Conservation (phyloP, 1,140 invertebrate genomes). For the Drosophila albomicans region DNA sequence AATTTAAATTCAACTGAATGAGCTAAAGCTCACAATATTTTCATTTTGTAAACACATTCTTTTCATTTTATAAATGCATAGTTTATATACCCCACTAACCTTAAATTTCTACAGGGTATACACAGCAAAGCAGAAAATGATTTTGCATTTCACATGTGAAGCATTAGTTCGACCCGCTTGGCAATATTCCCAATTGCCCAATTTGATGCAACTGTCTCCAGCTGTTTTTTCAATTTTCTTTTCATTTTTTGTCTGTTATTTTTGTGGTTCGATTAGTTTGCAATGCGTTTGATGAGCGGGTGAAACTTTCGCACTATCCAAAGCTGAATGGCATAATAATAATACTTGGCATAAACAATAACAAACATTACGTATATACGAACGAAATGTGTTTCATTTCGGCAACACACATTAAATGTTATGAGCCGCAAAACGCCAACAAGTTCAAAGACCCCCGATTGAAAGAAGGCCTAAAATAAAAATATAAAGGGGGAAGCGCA, state of each 20-base stretch:
- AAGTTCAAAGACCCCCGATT: constrained; percentile 71
- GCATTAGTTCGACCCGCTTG: constrained; percentile 25
- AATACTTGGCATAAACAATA: constrained; percentile 48
- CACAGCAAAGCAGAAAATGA: constrained; percentile 6
- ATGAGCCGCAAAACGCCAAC: constrained; percentile 71
- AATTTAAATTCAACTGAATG: too few species aligned
- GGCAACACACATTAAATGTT: constrained; percentile 67
- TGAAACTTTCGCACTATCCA: constrained; percentile 1
- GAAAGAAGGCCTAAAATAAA: constrained; percentile 19
- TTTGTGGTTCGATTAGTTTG: constrained; percentile 25
- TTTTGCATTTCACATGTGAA: constrained; percentile 18
- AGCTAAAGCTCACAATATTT: too few species aligned
- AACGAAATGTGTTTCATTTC: constrained; percentile 76
- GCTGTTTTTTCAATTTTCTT: constrained; percentile 14
- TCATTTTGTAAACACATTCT: too few species aligned
- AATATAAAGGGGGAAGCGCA: too few species aligned
- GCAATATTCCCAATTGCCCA: constrained; percentile 40
- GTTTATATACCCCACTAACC: background rate
- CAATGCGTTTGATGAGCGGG: background rate
- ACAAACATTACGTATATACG: constrained; percentile 40
- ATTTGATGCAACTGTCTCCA: constrained; percentile 40
- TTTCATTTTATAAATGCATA: too few species aligned
- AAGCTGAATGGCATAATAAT: constrained; percentile 34
- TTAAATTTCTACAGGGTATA: background rate
- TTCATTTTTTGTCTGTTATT: background rate